Percentiles rank a stretch among this genome's conserved stretches.
These are phyloP conservation scores for Manis pentadactyla DNA, from an alignment of 2,797 vertebrate species.

Conservation along the genomic window DNA sequence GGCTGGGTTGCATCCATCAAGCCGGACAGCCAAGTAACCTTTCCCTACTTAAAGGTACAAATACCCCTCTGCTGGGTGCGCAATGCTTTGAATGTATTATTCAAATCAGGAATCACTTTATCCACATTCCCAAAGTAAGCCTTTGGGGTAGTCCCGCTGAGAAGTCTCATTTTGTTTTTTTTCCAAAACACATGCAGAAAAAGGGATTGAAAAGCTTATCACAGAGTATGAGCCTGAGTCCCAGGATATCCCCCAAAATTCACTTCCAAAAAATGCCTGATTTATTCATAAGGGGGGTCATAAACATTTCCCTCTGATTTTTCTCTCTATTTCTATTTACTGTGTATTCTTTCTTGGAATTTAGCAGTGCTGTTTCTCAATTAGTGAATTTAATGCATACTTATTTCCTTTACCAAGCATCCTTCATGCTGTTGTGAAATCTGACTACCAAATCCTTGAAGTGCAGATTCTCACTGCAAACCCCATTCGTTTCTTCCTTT, in stretches of 20 bases:
- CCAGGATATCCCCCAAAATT: neutral
- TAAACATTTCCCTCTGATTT: neutral
- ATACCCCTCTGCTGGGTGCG: too few species aligned
- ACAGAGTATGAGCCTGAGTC: neutral
- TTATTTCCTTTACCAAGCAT: neutral
- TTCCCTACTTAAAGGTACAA: neutral
- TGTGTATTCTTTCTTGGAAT: constrained; percentile 2
- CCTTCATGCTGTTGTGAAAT: neutral
- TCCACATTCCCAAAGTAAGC: neutral
- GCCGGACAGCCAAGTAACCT: neutral
- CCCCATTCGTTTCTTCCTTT: constrained; percentile 68
- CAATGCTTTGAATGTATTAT: neutral
- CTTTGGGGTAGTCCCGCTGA: neutral
- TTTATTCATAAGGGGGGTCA: neutral
- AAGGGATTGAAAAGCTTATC: neutral
- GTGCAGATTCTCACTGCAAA: constrained; percentile 48
- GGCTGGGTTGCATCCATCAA: neutral
- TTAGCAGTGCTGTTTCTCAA: neutral
- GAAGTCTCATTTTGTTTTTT: neutral
- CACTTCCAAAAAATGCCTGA: neutral
- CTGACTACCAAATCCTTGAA: neutral
- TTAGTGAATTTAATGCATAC: constrained; percentile 37
- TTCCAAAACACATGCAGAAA: neutral
- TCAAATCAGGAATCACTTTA: neutral
- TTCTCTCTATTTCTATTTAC: neutral